Evolutionary conservation across 2,113 vertebrate genomes (phyloP).

Genomic region (Mesocricetus auratus): DNA sequence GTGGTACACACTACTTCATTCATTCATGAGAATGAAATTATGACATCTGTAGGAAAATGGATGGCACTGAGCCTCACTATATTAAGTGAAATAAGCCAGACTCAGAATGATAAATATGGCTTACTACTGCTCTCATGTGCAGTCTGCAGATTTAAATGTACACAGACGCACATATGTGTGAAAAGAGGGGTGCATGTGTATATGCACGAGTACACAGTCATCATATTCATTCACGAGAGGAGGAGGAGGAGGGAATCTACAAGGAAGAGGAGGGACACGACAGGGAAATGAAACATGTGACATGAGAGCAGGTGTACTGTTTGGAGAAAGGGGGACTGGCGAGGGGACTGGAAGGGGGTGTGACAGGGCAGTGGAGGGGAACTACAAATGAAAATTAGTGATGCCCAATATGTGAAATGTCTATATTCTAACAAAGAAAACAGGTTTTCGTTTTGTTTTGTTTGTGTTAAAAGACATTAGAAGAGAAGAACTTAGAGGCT

Average conservation of each 20-base stretch:
- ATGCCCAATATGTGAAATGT: not conserved
- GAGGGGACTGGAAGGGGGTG: not conserved
- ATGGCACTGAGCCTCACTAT: not conserved
- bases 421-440: not conserved
- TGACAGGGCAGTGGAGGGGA: not conserved
- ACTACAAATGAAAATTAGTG: not conserved
- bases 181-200: not conserved
- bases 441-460: no score
- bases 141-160: not conserved
- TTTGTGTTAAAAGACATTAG: not conserved
- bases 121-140: not conserved
- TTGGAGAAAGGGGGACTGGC: not conserved
- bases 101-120: not conserved
- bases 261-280: no score
- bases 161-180: not conserved
- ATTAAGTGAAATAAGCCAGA: not conserved
- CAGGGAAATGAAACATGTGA: not conserved
- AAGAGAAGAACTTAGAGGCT: not conserved
- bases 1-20: not conserved
- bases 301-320: not conserved
- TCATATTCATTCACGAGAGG: not conserved
- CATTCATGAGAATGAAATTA: not conserved
- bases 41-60: not conserved
- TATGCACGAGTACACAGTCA: no score
- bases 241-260: not conserved